These are phyloP conservation scores for Bursaphelenchus mucronatus DNA, from an alignment of 1,140 invertebrate genomes.

Conservation along the genomic window DNA sequence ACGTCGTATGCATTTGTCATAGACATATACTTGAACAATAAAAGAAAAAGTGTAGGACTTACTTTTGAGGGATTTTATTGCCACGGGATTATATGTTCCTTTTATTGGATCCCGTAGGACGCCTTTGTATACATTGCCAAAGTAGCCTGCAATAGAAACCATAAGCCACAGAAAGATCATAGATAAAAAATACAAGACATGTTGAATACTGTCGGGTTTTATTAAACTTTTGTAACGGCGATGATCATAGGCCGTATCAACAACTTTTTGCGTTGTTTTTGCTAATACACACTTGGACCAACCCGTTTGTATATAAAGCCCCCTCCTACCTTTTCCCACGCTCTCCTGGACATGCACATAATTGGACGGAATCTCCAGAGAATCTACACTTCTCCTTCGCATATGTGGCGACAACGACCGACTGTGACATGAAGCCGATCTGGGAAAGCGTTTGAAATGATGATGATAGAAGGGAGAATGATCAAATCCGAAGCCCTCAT, in stretches of 20 bases:
- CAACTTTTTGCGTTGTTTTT: neutral
- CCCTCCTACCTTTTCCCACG: constrained; percentile 17
- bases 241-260: neutral
- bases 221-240: neutral
- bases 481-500: constrained; percentile 9
- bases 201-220: neutral
- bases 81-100: constrained; percentile 30
- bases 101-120: constrained; percentile 37
- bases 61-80: constrained; percentile 50
- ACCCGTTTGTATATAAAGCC: neutral
- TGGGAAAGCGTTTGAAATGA: constrained; percentile 4
- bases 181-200: no score
- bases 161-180: neutral
- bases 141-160: constrained; percentile 41
- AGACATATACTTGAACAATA: no score
- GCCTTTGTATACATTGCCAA: constrained; percentile 51
- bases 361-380: constrained; percentile 23
- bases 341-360: constrained; percentile 25
- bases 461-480: neutral
- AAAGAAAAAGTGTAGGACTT: neutral
- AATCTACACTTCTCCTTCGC: constrained; percentile 4
- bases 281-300: neutral
- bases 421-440: constrained; percentile 22
- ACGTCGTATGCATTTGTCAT: no score
- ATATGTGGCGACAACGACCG: constrained; percentile 19